Evolutionary conservation across 2,888 invertebrate genomes (phyloP).

Genomic region (Gisinianus flammeolus): DNA sequence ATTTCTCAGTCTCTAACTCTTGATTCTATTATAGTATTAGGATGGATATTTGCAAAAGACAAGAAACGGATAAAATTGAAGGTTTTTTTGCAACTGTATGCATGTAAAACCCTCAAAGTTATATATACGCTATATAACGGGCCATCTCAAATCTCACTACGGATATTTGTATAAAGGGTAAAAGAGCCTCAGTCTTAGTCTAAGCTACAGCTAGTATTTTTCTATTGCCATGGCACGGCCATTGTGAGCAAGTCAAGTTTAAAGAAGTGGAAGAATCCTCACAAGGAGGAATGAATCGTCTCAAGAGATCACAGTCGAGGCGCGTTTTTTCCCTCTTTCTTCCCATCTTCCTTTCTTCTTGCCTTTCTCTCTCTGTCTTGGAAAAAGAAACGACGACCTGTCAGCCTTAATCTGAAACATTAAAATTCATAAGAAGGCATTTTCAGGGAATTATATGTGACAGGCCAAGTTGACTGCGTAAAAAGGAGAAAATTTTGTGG

Average conservation of each 20-base stretch:
- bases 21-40: not conserved
- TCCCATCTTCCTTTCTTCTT: not conserved
- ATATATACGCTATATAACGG: too few species aligned
- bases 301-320: conserved; percentile 20
- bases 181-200: too few species aligned
- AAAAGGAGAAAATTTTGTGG: not conserved
- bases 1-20: not conserved
- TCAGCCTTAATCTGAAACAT: conserved; percentile 45
- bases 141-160: too few species aligned
- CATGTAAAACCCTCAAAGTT: too few species aligned
- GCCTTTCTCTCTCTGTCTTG: not conserved
- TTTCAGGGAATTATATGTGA: conserved; percentile 22
- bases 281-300: conserved; percentile 19
- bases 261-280: not conserved
- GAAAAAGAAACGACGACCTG: conserved; percentile 29
- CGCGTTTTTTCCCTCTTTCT: conserved; percentile 1
- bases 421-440: conserved; percentile 46
- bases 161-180: too few species aligned
- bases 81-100: too few species aligned
- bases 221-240: too few species aligned
- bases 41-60: not conserved
- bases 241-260: conserved; percentile 5
- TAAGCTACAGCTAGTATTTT: too few species aligned
- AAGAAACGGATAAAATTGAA: too few species aligned
- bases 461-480: conserved; percentile 25